Conservation (phyloP, 2,113 vertebrate genomes). For the Paradisaea rubra region DNA sequence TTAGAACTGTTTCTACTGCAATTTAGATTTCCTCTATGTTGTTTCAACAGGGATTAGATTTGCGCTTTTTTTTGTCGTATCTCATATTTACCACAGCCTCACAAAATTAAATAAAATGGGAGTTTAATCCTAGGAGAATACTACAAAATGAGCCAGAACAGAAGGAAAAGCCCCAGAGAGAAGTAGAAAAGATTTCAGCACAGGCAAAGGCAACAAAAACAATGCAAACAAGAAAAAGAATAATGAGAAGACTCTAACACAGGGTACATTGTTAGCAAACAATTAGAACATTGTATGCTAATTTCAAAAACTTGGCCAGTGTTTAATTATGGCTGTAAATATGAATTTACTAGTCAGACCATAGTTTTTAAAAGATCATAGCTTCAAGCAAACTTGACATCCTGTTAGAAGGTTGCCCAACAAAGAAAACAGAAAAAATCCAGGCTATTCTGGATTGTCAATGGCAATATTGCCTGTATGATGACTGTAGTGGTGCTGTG, state of each 20-base stretch:
- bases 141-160: background rate
- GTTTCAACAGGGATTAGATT: background rate
- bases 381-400: background rate
- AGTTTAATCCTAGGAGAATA: background rate
- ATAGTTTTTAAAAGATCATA: background rate
- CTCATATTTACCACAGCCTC: background rate
- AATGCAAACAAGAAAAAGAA: background rate
- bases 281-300: background rate
- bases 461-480: background rate
- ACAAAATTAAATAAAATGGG: background rate
- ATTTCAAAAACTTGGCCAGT: background rate
- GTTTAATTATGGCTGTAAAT: background rate
- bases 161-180: background rate
- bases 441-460: background rate
- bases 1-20: background rate
- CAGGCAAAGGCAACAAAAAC: background rate
- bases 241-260: background rate
- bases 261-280: background rate
- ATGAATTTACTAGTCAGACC: background rate
- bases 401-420: background rate
- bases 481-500: background rate
- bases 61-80: background rate
- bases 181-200: background rate
- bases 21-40: background rate
- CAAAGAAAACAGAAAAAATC: background rate